A percentile compares a stretch with the other conserved stretches of the same genome.
phyloP scores from a whole-genome alignment of 2,113 vertebrate genomes.

The Smithornis capensis region DNA sequence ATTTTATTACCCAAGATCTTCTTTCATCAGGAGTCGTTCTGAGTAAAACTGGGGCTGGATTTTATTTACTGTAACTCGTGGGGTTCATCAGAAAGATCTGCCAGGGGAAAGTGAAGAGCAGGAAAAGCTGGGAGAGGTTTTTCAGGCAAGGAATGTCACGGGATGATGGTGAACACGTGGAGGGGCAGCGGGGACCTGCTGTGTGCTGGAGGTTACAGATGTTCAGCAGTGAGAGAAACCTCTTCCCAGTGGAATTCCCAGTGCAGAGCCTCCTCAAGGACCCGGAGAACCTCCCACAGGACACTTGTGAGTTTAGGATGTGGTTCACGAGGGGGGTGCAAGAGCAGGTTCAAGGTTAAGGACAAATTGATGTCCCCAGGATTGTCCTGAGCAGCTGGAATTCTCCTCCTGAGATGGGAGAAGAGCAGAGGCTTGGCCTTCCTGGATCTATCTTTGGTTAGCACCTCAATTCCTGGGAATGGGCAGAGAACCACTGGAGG shows the following conservation, averaged over 20 bases:
- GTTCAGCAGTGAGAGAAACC: not conserved
- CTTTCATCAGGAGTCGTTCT: not conserved
- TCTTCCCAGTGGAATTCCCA: not conserved
- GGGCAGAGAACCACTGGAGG: no score
- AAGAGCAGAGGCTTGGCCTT: not conserved
- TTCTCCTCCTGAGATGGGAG: not conserved
- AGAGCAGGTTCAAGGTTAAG: not conserved
- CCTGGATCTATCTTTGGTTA: constrained; percentile 2
- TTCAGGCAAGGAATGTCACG: not conserved
- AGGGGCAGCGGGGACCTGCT: not conserved
- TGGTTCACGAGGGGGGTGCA: not conserved
- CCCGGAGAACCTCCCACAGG: not conserved
- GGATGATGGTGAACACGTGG: fast-evolving
- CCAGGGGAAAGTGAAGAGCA: constrained; percentile 9
- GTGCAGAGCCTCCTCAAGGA: not conserved
- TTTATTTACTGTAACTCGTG: constrained; percentile 18
- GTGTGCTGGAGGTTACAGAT: fast-evolving
- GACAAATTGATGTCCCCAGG: not conserved
- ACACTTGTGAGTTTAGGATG: not conserved
- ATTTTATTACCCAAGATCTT: not conserved
- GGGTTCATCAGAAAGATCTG: not conserved
- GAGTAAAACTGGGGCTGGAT: not conserved
- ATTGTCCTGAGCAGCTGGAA: not conserved
- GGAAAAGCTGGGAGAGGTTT: not conserved
- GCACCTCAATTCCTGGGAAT: not conserved